Percentiles rank a stretch among this genome's conserved stretches.
Conservation (phyloP, 2,888 invertebrate genomes). For the Elegia similella region DNA sequence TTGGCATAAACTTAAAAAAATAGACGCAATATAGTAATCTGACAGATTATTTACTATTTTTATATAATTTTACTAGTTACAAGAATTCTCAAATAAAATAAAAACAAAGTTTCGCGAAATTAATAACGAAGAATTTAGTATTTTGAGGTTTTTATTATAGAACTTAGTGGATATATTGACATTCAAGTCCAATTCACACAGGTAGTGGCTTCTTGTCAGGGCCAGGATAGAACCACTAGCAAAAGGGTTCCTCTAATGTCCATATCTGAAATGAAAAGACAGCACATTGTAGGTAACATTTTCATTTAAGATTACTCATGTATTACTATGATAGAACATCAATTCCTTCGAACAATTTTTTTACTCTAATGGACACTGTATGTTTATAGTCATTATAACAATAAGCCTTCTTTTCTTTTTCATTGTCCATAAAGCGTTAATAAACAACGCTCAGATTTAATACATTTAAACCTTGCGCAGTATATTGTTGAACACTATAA, state of each 20-base stretch:
- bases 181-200: constrained; percentile 49
- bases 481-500: no score
- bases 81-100: constrained; percentile 37
- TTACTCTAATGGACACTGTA: no score
- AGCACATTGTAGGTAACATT: no score
- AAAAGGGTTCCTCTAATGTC: constrained; percentile 55
- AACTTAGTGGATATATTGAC: constrained; percentile 63
- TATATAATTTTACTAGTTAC: constrained; percentile 48
- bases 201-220: constrained; percentile 28
- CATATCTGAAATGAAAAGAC: constrained; percentile 64
- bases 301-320: no score
- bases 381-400: no score
- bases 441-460: no score
- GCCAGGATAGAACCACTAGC: constrained; percentile 8
- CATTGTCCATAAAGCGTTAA: no score
- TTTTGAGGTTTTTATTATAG: constrained; percentile 60
- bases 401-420: no score
- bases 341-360: no score
- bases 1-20: constrained; percentile 33
- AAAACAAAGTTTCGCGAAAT: constrained; percentile 49
- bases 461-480: no score
- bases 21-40: constrained; percentile 44
- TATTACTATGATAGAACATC: no score
- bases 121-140: constrained; percentile 62
- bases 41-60: constrained; percentile 57